Base-by-base conservation (phyloP, 2,797 vertebrate species). In the Sciaenops ocellatus region DNA sequence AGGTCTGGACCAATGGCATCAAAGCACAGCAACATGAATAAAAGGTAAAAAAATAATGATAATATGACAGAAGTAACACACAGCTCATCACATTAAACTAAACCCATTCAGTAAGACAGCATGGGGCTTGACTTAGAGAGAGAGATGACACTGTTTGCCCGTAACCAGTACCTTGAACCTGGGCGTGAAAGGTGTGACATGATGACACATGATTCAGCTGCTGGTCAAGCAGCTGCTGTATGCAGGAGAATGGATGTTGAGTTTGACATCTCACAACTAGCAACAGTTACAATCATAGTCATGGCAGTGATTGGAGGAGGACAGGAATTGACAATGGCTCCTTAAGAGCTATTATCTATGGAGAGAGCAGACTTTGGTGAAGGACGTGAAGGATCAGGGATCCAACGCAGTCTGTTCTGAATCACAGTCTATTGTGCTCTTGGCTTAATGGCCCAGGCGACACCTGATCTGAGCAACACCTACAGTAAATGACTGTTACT, bases 201-300 rank as follows among this genome's bases (percentile, higher is more conserved):
- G 30, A 34, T 48, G 54, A 12, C 18, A 64, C 46, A 48, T 22
- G 42, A 47, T 30, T 17, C 51, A 69, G 52, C 17, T 69, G 66
- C 50, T 22, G 62, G 28, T 50, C 20, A 8, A 41, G 34, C 57
- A 65, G 47, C 28, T 51, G 62, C 62, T 50, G 46, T 15, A 20
- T 7, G 13, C 15, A 5, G 4, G n/a, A 24, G 42, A 26, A 26
- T 24, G 3, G 16, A 30, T 30, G 55, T 5, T 48, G 62, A 47
- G 61, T 64, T 15, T 15, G 26, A 47, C 44, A 30, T 13, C 11
- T 47, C 28, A 16, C 24, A 28, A 46, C 24, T 61, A 17, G n/a
- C 15, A 24, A 44, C 10, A 26, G 16, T 44, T 38, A 16, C 16
- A 22, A 24, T 24, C 42, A 26, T 9, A 20, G 22, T 5, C 26